These are phyloP conservation scores for Morone chrysops DNA, from an alignment of 2,113 vertebrate species.

Conservation along the genomic window DNA sequence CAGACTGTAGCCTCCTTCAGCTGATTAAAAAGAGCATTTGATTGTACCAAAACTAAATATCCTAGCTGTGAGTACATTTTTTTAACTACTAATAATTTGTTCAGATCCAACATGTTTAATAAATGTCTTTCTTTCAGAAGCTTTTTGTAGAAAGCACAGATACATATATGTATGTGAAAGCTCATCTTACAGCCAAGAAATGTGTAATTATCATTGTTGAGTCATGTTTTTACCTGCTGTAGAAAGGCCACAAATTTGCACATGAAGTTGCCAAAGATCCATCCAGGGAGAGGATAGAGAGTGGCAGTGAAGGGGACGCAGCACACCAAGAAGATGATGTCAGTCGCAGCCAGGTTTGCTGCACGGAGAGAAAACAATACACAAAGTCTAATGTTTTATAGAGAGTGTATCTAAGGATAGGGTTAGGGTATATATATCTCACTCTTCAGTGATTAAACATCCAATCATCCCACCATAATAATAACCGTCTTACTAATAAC, in stretches of 20 bases:
- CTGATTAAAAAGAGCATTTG: background rate
- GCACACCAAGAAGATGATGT: slow-evolving; percentile 89
- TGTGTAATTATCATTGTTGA: background rate
- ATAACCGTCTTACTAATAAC: background rate
- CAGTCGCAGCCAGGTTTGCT: slow-evolving; percentile 89
- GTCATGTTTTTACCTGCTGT: slow-evolving; percentile 83
- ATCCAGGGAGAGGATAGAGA: slow-evolving; percentile 87
- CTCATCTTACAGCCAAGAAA: background rate
- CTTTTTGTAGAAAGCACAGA: background rate
- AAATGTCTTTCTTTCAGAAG: background rate
- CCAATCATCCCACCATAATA: too few relatives aligned
- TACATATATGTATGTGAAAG: background rate
- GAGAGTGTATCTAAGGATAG: background rate
- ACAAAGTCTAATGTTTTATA: background rate
- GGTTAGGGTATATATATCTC: background rate
- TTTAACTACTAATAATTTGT: background rate
- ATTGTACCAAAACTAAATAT: background rate
- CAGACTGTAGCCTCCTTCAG: too few relatives aligned
- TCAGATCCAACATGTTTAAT: background rate
- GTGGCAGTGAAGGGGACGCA: slow-evolving; percentile 89
- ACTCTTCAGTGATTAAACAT: background rate
- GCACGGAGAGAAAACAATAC: slow-evolving; percentile 28
- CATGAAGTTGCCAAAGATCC: slow-evolving; percentile 90
- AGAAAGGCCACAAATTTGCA: slow-evolving; percentile 89
- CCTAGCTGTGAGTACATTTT: background rate